Percentiles rank a stretch among this genome's conserved stretches.
Evolutionary conservation across 1,140 invertebrate genomes (phyloP).

Genomic region (Batillaria attramentaria): DNA sequence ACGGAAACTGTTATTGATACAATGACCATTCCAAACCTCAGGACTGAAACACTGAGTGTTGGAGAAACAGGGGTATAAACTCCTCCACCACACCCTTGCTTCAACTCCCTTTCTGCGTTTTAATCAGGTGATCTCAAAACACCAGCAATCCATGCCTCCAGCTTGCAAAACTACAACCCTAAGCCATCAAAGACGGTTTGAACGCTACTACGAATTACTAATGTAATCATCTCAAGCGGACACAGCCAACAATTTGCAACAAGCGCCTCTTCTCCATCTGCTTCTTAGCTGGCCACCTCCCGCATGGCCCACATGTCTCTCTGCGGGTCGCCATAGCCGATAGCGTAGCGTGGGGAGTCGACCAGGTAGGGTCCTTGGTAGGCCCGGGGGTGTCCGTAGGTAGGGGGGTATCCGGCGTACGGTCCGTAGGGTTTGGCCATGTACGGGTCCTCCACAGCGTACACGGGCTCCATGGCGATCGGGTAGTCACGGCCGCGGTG

Average conservation of each 20-base stretch:
- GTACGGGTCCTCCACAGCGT: constrained; percentile 40
- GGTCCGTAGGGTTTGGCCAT: constrained; percentile 22
- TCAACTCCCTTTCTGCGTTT: neutral
- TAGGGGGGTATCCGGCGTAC: constrained; percentile 33
- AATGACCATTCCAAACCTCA: no score
- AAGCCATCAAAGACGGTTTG: neutral
- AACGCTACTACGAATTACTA: neutral
- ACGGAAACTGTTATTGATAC: no score
- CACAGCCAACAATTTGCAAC: neutral
- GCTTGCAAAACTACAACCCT: neutral
- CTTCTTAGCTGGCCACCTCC: constrained; percentile 34
- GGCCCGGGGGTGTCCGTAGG: constrained; percentile 47
- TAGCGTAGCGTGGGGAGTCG: constrained; percentile 45
- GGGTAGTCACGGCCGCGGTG: constrained; percentile 51
- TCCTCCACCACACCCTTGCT: neutral
- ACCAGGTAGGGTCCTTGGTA: constrained; percentile 37
- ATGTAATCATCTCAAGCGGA: neutral
- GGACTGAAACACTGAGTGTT: no score
- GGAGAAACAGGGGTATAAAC: neutral
- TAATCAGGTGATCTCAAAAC: neutral
- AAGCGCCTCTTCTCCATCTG: neutral
- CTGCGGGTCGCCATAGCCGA: constrained; percentile 48
- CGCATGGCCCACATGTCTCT: constrained; percentile 42
- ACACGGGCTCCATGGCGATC: constrained; percentile 52
- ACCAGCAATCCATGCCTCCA: neutral